Evolutionary conservation across 2,797 vertebrate species (phyloP).

Genomic region (Monodelphis domestica): DNA sequence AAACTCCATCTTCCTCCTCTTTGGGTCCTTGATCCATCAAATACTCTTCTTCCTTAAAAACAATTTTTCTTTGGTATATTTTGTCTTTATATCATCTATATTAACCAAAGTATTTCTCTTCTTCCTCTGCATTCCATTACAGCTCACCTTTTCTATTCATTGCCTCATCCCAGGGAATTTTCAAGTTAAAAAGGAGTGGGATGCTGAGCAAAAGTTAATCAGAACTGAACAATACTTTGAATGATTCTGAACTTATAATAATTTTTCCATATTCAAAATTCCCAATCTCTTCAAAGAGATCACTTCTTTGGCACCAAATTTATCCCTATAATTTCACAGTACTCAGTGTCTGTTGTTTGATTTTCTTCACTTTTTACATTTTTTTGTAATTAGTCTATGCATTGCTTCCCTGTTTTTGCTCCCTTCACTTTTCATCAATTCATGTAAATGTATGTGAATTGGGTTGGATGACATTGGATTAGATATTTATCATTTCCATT

Average conservation of each 20-base stretch:
- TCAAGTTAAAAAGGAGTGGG: background rate
- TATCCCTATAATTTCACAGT: background rate
- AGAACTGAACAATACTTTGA: background rate
- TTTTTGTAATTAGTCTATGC: background rate
- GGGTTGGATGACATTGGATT: background rate
- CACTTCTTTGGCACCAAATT: background rate
- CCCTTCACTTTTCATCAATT: background rate
- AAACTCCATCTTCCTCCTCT: background rate
- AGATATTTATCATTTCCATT: background rate
- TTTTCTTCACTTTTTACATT: background rate
- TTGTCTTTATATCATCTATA: background rate
- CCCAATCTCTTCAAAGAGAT: background rate
- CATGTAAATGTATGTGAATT: background rate
- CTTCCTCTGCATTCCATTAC: background rate
- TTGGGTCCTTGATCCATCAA: background rate
- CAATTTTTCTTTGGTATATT: background rate
- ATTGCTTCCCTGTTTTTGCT: background rate
- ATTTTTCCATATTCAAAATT: background rate
- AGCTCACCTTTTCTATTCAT: background rate
- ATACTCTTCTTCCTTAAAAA: background rate
- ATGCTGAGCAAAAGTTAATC: background rate
- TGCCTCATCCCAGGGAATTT: background rate
- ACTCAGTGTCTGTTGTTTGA: background rate
- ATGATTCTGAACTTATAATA: background rate
- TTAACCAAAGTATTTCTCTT: background rate